Evolutionary conservation across 2,113 vertebrate species (phyloP), one percentile per base, ranked within the genome.

Genomic region (Periophthalmus modestus): DNA sequence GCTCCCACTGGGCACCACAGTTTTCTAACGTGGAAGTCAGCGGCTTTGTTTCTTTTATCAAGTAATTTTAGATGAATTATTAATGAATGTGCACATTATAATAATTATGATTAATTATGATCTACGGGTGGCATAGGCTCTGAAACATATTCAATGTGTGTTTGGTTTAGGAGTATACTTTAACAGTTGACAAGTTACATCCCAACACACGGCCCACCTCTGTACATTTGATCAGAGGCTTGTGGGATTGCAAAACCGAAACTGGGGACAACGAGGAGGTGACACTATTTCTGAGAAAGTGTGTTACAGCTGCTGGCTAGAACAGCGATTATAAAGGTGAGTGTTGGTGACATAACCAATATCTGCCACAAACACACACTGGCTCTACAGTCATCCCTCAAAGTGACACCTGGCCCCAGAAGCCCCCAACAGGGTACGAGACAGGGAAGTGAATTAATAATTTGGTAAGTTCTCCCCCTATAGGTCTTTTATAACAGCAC

Each of bases 201-300:
- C 73, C 74, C 66, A 24, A 43, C 7, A 43, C 39, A 10, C 7
- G 39, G 9, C 68, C 7, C 43, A 47, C 72, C 48, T 67, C 57
- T 1, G 18, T 54, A 67, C 68, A 24, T 79, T 77, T 82, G 78
- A 86, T 79, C 75, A 86, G 83, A 81, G 73, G 71, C 82, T 78
- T 80, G 69, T 70, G 82, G 82, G 79, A 86, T 50, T 81, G 74
- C 71, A 73, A 76, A 74, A 43, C 5, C n/a, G 71, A 55, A 73
- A 73, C 74, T 36, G 75, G 54, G 66, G 72, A 74, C 62, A 43
- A 33, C 78, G 63, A 34, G n/a, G 4, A 71, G 65, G 77, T 78
- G 82, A 85, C 87, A 81, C 82, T 68, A 61, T 57, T 0, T 14
- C 72, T 88, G 85, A 90, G 77, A 65, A 80, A 89, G 74, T 77